phyloP scores from a whole-genome alignment of 2,797 vertebrate genomes.

The Margarornis squamiger region DNA sequence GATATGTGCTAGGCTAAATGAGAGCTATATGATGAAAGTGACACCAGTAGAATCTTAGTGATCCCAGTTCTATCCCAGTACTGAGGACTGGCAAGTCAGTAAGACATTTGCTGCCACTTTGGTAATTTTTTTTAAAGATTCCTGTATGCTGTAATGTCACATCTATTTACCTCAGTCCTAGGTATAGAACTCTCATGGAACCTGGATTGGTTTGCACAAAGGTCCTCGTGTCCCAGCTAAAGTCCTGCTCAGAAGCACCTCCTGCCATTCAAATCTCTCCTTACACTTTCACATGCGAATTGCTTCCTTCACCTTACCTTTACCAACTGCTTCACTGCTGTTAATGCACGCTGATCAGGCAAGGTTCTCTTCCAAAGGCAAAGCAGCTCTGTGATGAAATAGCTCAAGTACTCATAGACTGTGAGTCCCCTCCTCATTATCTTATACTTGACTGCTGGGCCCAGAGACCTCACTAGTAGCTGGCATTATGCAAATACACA shows the following conservation, averaged over 20 bases:
- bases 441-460: neutral
- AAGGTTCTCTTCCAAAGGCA: neutral
- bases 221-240: neutral
- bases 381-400: neutral
- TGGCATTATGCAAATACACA: neutral
- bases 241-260: neutral
- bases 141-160: neutral
- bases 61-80: neutral
- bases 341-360: neutral
- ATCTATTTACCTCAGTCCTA: neutral
- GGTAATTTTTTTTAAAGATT: neutral
- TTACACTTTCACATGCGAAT: neutral
- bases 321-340: neutral
- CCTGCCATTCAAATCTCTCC: neutral
- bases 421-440: neutral
- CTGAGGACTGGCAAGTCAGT: neutral
- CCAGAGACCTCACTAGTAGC: neutral
- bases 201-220: neutral
- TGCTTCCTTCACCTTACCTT: neutral
- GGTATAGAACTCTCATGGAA: neutral
- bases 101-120: neutral
- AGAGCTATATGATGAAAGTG: neutral
- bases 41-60: neutral
- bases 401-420: neutral
- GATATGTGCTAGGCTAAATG: neutral